A percentile compares a stretch with the other conserved stretches of the same genome.
Evolutionary conservation across 1,140 invertebrate species (phyloP).

Genomic region (Ephestia elutella): DNA sequence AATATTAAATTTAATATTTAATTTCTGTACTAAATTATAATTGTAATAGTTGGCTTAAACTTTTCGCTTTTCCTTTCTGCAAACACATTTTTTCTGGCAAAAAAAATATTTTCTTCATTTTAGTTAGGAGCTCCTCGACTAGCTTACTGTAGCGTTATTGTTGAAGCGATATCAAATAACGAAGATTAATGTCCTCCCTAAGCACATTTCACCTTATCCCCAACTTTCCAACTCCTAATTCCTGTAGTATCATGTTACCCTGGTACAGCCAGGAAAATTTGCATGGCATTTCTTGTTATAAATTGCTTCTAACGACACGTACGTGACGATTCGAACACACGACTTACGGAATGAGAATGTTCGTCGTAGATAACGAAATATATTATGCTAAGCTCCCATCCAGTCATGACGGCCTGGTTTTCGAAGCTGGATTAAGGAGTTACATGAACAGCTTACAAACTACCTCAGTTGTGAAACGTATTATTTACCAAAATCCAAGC

Average conservation of each 20-base stretch:
- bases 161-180: neutral
- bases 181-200: neutral
- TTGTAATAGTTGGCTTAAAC: no score
- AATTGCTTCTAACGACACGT: slow-evolving; percentile 41
- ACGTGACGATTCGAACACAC: slow-evolving; percentile 36
- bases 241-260: slow-evolving; percentile 23
- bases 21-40: no score
- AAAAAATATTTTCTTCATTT: neutral
- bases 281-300: slow-evolving; percentile 40
- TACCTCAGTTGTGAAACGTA: neutral
- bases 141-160: neutral
- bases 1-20: no score
- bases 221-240: slow-evolving; percentile 4
- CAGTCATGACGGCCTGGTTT: slow-evolving; percentile 45
- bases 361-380: slow-evolving; percentile 29
- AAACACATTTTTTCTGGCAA: no score
- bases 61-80: no score
- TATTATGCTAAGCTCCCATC: slow-evolving; percentile 31
- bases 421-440: slow-evolving; percentile 32
- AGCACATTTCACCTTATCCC: slow-evolving; percentile 3
- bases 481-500: neutral
- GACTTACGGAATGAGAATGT: slow-evolving; percentile 23
- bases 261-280: slow-evolving; percentile 28
- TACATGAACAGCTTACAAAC: slow-evolving; percentile 17
- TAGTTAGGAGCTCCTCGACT: neutral